Conservation (phyloP, 2,113 vertebrate species). For the Myanophis thanlyinensis region DNA sequence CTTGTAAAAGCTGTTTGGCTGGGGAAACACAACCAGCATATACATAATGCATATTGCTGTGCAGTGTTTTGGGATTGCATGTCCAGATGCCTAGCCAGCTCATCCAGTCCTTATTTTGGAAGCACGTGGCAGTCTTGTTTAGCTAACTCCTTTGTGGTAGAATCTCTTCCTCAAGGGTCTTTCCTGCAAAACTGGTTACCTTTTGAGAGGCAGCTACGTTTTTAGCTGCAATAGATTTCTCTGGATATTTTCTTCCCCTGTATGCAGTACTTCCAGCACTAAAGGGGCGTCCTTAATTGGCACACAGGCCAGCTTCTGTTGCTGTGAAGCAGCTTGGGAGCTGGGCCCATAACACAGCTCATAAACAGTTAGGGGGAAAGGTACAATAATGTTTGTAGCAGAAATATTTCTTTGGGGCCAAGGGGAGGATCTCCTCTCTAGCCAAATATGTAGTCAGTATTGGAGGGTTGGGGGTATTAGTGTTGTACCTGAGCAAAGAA, state of each 20-base stretch:
- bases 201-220: not conserved
- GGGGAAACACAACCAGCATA: not conserved
- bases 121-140: not conserved
- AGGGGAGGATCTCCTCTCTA: conserved; percentile 4
- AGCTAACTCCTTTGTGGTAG: not conserved
- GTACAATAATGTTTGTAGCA: not conserved
- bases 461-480: conserved; percentile 13
- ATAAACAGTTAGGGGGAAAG: not conserved
- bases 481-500: conserved; percentile 33
- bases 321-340: not conserved
- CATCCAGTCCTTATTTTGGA: not conserved
- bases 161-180: not conserved
- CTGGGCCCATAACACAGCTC: not conserved
- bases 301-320: not conserved
- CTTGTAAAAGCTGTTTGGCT: not conserved
- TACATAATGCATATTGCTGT: not conserved
- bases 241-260: not conserved
- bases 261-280: not conserved
- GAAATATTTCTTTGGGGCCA: conserved; percentile 10
- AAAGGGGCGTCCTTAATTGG: not conserved
- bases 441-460: conserved; percentile 21
- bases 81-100: not conserved
- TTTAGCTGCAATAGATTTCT: not conserved
- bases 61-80: not conserved
- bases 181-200: not conserved